These are phyloP conservation scores for Choristoneura rosaceana DNA, from an alignment of 2,888 invertebrate species.

Conservation along the genomic window DNA sequence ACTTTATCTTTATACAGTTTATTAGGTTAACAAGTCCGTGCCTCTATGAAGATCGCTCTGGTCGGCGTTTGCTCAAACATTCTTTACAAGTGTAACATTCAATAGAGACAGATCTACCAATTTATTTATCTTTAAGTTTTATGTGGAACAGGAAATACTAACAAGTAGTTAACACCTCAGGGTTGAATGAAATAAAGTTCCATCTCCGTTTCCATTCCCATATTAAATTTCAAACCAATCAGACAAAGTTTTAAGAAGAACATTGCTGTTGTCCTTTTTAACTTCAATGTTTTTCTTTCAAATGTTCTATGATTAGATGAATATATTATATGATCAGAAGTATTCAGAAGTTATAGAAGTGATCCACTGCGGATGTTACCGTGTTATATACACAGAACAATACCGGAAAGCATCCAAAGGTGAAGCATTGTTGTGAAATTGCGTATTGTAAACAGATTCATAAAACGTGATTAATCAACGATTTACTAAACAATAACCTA, in stretches of 20 bases:
- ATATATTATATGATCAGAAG: background rate
- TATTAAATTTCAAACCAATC: background rate
- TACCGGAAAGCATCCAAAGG: conserved; percentile 18
- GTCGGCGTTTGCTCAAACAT: background rate
- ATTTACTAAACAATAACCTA: conserved; percentile 17
- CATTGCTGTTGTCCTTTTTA: background rate
- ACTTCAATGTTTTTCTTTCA: background rate
- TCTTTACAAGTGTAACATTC: background rate
- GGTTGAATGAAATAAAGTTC: background rate
- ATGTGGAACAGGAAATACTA: background rate
- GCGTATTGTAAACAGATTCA: conserved; percentile 26
- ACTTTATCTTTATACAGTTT: conserved; percentile 16
- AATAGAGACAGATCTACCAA: background rate
- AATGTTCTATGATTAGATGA: background rate
- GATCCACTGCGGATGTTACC: conserved; percentile 1
- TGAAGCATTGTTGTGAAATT: conserved; percentile 31
- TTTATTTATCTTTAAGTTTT: background rate
- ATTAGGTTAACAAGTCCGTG: conserved; percentile 31
- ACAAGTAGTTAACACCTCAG: too few relatives aligned
- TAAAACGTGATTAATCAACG: conserved; percentile 32
- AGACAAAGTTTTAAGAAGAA: background rate
- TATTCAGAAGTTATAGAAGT: background rate
- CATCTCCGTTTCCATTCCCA: background rate
- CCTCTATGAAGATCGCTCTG: background rate
- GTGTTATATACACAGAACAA: background rate